Evolutionary conservation across 2,797 vertebrate species (phyloP).

Genomic region (Choloepus didactylus): DNA sequence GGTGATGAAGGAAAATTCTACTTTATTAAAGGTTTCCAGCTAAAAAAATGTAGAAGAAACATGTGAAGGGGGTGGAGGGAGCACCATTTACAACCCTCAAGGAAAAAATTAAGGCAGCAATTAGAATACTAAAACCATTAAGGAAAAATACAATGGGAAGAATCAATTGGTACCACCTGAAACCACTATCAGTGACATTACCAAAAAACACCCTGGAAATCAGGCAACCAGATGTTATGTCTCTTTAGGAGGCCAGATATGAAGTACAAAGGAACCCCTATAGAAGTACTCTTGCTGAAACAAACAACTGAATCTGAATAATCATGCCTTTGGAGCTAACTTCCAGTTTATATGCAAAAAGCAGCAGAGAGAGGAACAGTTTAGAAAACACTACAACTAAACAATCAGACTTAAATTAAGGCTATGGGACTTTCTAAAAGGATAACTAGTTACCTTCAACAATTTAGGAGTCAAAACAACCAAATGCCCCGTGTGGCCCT

Average conservation of each 20-base stretch:
- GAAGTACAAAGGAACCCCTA: not conserved
- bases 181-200: not conserved
- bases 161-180: not conserved
- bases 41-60: not conserved
- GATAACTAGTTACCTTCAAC: not conserved
- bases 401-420: not conserved
- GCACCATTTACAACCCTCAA: not conserved
- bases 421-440: not conserved
- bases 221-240: not conserved
- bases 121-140: not conserved
- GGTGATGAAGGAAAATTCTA: not conserved
- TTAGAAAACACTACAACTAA: not conserved
- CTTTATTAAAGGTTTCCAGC: not conserved
- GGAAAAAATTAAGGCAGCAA: not conserved
- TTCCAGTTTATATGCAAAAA: not conserved
- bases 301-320: not conserved
- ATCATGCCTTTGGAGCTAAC: not conserved
- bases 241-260: not conserved
- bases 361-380: not conserved
- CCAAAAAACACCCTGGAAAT: not conserved
- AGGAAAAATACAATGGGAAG: not conserved
- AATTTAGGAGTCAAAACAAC: not conserved
- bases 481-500: not conserved
- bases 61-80: not conserved
- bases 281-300: not conserved